Conservation (phyloP, 2,797 vertebrate species). For the Cossypha heuglini region DNA sequence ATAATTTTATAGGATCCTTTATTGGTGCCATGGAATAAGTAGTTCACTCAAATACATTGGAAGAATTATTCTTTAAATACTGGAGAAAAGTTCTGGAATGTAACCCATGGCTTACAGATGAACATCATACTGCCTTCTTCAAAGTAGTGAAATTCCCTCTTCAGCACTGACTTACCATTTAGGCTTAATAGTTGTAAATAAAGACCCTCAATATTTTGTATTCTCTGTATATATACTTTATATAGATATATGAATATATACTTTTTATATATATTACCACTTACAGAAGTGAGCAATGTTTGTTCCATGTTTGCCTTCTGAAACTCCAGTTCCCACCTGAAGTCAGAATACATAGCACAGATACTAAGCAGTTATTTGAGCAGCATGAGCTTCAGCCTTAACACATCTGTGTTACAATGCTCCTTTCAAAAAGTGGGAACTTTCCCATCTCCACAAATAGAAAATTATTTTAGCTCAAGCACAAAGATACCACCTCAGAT, state of each 20-base stretch:
- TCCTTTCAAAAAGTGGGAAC: background rate
- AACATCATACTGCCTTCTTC: background rate
- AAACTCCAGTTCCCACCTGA: background rate
- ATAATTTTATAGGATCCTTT: background rate
- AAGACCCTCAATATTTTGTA: background rate
- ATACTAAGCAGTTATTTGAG: background rate
- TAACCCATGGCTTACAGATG: background rate
- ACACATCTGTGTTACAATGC: background rate
- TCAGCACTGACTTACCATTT: background rate
- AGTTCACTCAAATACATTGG: background rate
- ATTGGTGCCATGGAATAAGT: background rate
- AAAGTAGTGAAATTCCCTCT: background rate
- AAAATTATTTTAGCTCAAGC: background rate
- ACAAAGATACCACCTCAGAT: background rate
- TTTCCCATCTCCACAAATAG: background rate
- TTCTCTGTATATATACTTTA: background rate
- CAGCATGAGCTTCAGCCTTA: rapidly evolving
- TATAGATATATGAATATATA: background rate
- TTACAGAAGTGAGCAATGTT: background rate
- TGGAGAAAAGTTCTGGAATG: background rate
- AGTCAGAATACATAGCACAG: background rate
- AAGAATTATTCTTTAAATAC: background rate
- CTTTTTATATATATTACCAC: background rate
- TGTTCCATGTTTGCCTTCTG: background rate
- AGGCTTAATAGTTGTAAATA: background rate